Base-by-base conservation (phyloP, 2,888 invertebrate species). In the Cephus pulcher region DNA sequence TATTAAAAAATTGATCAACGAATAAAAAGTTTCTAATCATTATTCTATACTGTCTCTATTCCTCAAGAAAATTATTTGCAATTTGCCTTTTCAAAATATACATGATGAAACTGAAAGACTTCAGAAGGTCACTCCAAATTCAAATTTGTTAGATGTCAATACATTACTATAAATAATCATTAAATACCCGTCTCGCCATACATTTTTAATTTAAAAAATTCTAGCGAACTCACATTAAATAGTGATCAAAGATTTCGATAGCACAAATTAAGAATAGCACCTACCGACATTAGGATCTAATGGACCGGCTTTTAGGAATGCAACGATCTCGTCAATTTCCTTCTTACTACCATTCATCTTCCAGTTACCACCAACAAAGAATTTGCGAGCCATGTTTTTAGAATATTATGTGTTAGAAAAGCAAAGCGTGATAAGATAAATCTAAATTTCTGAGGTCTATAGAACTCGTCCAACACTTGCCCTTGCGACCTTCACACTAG, bases 281-380 rank as follows among this genome's bases (percentile, higher is more conserved):
- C 88, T 90, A 94, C 97, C 98, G 76, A 96, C 96, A 90, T 96
- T 95, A n/a, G 95, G 93, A 91, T 96, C 96, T 83, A 98, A 92
- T 0, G 95, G 94, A 0, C 96, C 97, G 81, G 94, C 93, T 89
- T 95, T 95, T 80, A 99, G 92, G 83, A 95, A 95, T 75, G 94
- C 94, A 77, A 97, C 93, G 81, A 99, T 97, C 82, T 95, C 96
- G 83, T 95, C 94, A 82, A 98, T 97, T 85, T 95, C 94, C 81
- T 94, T 94, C 91, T 97, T 98, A 86, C 94, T 95, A 74, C 99
- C 99, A 91, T 99, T 99, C 99, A 99, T 98, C 93, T 99, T 99
- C 99, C 99, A 99, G 94, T 99, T 99, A 78, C 99, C 99, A 86
- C 99, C 99, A 89, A 99, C 99, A 90, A 98, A 98, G 93, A 99